Percentiles rank a stretch among this genome's conserved stretches.
These are phyloP conservation scores for Salpingus planirostris DNA, from an alignment of 2,888 invertebrate genomes.

Conservation along the genomic window DNA sequence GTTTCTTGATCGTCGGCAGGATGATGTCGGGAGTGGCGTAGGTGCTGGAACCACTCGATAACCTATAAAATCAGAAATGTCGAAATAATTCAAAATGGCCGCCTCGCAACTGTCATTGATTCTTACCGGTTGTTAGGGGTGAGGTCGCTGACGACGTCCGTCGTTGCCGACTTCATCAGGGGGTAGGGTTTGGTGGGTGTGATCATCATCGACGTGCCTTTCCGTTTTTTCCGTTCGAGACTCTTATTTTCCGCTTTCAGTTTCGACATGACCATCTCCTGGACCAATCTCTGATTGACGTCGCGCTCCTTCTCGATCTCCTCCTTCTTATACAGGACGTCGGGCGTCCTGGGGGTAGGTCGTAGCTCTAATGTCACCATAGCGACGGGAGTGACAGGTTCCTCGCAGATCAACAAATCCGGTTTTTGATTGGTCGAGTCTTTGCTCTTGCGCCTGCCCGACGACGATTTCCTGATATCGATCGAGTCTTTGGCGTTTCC, in stretches of 20 bases:
- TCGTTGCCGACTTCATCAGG: slow-evolving; percentile 34
- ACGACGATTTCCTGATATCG: slow-evolving; percentile 53
- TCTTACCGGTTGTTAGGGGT: slow-evolving; percentile 15
- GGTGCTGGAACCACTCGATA: slow-evolving; percentile 20
- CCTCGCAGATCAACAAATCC: slow-evolving; percentile 37
- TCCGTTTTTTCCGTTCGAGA: slow-evolving; percentile 49
- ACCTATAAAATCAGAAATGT: slow-evolving; percentile 12
- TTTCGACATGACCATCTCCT: slow-evolving; percentile 75
- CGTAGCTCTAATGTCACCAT: slow-evolving; percentile 21
- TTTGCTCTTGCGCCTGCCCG: slow-evolving; percentile 43
- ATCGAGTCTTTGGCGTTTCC: slow-evolving; percentile 61
- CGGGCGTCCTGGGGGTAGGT: slow-evolving; percentile 23
- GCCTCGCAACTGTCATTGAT: too few species aligned
- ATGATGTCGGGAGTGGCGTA: slow-evolving; percentile 33
- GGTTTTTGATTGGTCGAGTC: slow-evolving; percentile 29
- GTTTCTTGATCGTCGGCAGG: slow-evolving; percentile 26
- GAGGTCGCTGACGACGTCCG: slow-evolving; percentile 25
- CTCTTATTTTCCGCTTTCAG: slow-evolving; percentile 59
- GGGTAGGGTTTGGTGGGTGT: slow-evolving; percentile 28
- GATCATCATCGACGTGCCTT: slow-evolving; percentile 41
- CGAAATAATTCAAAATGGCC: slow-evolving; percentile 13
- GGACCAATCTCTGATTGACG: slow-evolving; percentile 74
- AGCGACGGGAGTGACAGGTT: slow-evolving; percentile 36
- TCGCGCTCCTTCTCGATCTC: slow-evolving; percentile 71
- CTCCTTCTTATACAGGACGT: slow-evolving; percentile 43